Conservation (phyloP, 2,113 vertebrate genomes). For the Centropristis striata region DNA sequence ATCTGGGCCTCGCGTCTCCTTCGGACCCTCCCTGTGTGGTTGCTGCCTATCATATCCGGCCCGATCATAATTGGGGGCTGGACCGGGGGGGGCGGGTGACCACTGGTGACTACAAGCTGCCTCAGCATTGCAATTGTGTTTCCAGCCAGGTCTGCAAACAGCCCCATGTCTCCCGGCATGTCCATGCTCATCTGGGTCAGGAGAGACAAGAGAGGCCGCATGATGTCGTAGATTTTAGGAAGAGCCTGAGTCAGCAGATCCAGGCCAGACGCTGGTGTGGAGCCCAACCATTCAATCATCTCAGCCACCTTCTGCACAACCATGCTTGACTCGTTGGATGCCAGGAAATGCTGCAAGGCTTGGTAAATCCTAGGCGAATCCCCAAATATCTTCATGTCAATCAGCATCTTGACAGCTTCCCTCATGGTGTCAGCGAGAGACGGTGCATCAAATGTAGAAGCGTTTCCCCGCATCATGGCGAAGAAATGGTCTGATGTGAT, state of each 20-base stretch:
- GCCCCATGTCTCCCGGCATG: conserved; percentile 20
- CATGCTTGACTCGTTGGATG: conserved; percentile 40
- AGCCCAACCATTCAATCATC: conserved; percentile 68
- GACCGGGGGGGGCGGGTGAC: conserved; percentile 33
- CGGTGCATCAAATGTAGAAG: conserved; percentile 1
- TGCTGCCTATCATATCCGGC: neutral
- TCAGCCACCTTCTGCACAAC: conserved; percentile 58
- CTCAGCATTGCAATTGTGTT: conserved; percentile 68
- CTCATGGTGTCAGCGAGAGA: conserved; percentile 48
- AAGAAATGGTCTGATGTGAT: conserved; percentile 53
- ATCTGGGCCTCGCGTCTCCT: conserved; percentile 32
- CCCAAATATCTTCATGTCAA: conserved; percentile 62
- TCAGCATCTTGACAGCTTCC: conserved; percentile 48
- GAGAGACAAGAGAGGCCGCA: conserved; percentile 50
- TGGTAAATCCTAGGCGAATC: conserved; percentile 62
- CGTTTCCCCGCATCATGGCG: conserved; percentile 30
- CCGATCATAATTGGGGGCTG: conserved; percentile 1
- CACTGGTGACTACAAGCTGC: conserved; percentile 59
- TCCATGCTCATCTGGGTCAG: conserved; percentile 37
- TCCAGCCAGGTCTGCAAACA: conserved; percentile 59
- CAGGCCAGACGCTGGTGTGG: conserved; percentile 65
- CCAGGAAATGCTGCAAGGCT: conserved; percentile 66
- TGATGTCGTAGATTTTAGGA: conserved; percentile 56
- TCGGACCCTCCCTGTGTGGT: neutral
- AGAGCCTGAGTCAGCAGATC: conserved; percentile 74